Percentiles rank a stretch among this genome's conserved stretches.
Conservation (phyloP, 2,797 vertebrate species). For the Sebastes nivosus region DNA sequence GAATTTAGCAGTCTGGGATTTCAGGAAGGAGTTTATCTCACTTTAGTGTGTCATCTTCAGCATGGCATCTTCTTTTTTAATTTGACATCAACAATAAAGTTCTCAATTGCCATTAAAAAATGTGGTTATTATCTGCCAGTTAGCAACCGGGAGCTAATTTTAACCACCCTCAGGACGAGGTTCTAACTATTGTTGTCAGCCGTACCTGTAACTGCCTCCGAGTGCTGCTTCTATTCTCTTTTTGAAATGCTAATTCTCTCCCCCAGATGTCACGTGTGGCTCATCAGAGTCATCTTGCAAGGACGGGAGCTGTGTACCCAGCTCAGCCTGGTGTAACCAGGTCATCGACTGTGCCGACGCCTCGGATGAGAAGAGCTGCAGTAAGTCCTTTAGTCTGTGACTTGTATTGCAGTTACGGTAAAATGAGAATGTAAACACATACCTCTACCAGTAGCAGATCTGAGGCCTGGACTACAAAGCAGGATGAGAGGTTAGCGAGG, state of each 20-base stretch:
- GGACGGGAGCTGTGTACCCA: slow-evolving; percentile 90
- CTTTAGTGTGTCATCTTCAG: slow-evolving; percentile 3
- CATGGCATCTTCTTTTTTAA: slow-evolving; percentile 35
- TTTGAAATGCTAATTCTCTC: slow-evolving; percentile 68
- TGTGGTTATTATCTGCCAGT: slow-evolving; percentile 18
- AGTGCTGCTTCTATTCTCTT: slow-evolving; percentile 39
- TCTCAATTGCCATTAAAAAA: slow-evolving; percentile 5
- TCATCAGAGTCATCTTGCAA: slow-evolving; percentile 89
- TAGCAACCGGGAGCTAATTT: slow-evolving; percentile 41
- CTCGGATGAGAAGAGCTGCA: slow-evolving; percentile 95
- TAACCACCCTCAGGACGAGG: slow-evolving; percentile 7
- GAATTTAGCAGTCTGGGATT: slow-evolving; percentile 21
- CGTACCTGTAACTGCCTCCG: slow-evolving; percentile 34
- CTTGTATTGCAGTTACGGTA: slow-evolving; percentile 8
- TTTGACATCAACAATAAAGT: slow-evolving; percentile 11
- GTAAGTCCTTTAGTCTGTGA: slow-evolving; percentile 80
- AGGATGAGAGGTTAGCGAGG: too few relatives aligned
- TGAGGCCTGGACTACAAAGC: too few relatives aligned
- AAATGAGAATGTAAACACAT: neutral
- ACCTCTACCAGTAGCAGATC: neutral
- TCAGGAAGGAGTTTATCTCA: slow-evolving; percentile 19
- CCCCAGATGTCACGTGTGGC: slow-evolving; percentile 83
- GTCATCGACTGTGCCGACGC: slow-evolving; percentile 94
- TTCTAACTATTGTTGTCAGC: slow-evolving; percentile 19
- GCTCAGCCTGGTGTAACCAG: slow-evolving; percentile 94